Base-by-base conservation (phyloP, 2,888 invertebrate genomes). In the Physocephala rufipes region DNA sequence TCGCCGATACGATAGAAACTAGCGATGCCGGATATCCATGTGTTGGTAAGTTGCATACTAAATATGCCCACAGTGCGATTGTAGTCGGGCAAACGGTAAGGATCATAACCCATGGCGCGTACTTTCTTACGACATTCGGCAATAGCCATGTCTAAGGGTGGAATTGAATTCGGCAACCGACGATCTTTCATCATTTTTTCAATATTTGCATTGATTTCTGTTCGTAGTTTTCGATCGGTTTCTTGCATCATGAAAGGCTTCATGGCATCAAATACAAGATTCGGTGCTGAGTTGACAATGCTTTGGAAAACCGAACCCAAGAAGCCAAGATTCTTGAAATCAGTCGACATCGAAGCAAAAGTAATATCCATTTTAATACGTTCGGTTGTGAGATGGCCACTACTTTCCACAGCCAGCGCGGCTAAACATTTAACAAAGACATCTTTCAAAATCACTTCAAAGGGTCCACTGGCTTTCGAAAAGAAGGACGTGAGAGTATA, bases 1-100 rank as follows among this genome's bases (percentile, higher is more conserved):
- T 95, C 91, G 1, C 94, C 95, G 45, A 93, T 91, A 66, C 95
- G 89, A 83, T 95, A 92, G 79, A 96, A 91, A 4, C 94, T 93
- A 0, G 94, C 92, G 67, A 93, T 84, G 0, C 96, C 96, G 47
- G 89, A 90, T 16, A 95, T 82, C 91, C 93, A 93, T 0, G 95
- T 95, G 75, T 94, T 90, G 0, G 89, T 87, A 74, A 94, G 88
- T 64, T 90, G 89, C 0, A 94, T 87, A 3, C 90, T 90, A 76
- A 94, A 90, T 53, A 93, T 86, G 19, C 93, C 93, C 55, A 89
- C 89, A 0, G 90, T 91, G 72, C 91, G 90, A 77, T 91, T 92
- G 79, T 92, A 92, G 82, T 93, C 91, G 3, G 91, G 89, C 13
- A 95, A 82, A 80, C 88, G 87, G 76, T 90, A 92, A 0, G 96